Conservation (phyloP, 2,113 vertebrate genomes). For the Saccopteryx bilineata region DNA sequence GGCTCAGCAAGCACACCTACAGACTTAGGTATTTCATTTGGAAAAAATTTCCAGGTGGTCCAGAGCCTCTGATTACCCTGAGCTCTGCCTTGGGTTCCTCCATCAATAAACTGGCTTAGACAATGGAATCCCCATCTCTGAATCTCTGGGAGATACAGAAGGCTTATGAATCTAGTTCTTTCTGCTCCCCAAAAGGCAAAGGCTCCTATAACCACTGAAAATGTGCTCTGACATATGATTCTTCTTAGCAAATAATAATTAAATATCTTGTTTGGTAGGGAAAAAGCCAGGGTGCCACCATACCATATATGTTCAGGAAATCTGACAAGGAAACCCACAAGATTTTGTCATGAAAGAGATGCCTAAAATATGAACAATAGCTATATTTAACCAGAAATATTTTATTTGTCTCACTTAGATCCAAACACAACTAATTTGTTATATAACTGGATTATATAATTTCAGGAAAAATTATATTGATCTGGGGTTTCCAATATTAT, state of each 20-base stretch:
- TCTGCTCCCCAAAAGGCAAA: not conserved
- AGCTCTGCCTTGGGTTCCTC: not conserved
- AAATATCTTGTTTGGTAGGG: not conserved
- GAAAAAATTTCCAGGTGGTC: not conserved
- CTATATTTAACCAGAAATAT: not conserved
- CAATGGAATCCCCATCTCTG: not conserved
- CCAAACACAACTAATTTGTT: conserved; percentile 3
- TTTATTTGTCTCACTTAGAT: not conserved
- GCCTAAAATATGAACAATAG: not conserved
- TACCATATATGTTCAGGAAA: conserved; percentile 26
- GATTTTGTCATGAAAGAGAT: conserved; percentile 1
- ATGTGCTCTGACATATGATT: not conserved
- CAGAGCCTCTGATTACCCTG: not conserved
- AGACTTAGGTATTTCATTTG: not conserved
- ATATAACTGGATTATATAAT: not conserved
- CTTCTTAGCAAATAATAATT: not conserved
- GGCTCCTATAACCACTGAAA: not conserved
- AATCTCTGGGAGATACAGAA: not conserved
- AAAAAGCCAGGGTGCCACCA: not conserved
- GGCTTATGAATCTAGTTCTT: not conserved
- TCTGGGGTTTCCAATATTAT: not conserved
- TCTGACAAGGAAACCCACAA: conserved; percentile 30
- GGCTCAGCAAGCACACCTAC: not conserved
- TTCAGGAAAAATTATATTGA: not conserved
- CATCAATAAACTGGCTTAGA: not conserved